phyloP scores from a whole-genome alignment of 2,797 vertebrate species.

The Brachymystax lenok region DNA sequence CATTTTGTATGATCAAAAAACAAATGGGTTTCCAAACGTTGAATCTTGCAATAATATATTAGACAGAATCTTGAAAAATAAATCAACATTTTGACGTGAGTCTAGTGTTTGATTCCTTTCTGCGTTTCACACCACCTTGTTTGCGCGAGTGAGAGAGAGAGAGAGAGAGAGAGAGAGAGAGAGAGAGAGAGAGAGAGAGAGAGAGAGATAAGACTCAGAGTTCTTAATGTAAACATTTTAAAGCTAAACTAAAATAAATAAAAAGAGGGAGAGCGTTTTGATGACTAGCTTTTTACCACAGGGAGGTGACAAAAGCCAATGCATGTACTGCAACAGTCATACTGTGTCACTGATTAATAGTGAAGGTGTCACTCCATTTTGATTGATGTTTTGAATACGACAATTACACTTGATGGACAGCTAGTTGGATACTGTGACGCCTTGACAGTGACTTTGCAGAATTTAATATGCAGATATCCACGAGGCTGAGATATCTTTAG shows the following conservation, averaged over 20 bases:
- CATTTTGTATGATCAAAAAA: slow-evolving; percentile 63
- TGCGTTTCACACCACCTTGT: not conserved
- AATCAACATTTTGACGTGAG: slow-evolving; percentile 53
- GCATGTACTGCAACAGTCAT: not conserved
- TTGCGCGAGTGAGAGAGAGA: not conserved
- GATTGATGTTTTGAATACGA: not conserved
- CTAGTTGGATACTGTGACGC: too few species aligned
- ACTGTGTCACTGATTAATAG: not conserved
- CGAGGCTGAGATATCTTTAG: not conserved
- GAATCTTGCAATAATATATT: slow-evolving; percentile 57
- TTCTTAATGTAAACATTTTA: too few species aligned
- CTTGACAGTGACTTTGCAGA: slow-evolving; percentile 9
- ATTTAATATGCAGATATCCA: not conserved
- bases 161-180: not conserved
- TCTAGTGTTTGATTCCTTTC: not conserved
- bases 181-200: too few species aligned
- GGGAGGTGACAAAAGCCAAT: slow-evolving; percentile 50
- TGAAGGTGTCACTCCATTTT: not conserved
- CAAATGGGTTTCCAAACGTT: slow-evolving; percentile 43
- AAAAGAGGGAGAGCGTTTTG: not conserved
- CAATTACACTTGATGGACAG: not conserved
- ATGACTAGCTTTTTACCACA: slow-evolving; percentile 33
- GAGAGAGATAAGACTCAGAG: not conserved
- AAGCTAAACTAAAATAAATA: not conserved
- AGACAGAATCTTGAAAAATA: slow-evolving; percentile 22